phyloP scores from a whole-genome alignment of 2,888 invertebrate species.

The Aelia acuminata region DNA sequence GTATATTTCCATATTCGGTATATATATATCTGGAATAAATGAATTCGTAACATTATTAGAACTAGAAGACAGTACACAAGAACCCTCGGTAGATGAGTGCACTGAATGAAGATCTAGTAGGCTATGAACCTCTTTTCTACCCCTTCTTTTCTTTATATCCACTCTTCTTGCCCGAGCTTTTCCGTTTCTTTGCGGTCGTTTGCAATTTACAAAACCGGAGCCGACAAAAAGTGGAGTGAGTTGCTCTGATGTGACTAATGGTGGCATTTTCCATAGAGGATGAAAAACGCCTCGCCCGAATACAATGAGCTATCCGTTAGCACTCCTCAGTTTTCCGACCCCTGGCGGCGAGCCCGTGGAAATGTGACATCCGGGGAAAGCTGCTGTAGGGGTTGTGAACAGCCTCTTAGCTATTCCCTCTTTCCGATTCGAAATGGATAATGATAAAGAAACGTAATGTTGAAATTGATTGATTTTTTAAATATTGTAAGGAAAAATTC shows the following conservation, averaged over 20 bases:
- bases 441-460: not conserved
- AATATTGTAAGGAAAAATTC: no score
- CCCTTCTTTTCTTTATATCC: not conserved
- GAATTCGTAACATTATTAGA: no score
- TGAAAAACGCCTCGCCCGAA: not conserved
- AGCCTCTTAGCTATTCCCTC: not conserved
- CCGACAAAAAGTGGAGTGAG: not conserved
- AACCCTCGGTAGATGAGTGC: not conserved
- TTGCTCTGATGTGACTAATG: conserved; percentile 17
- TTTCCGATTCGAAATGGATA: not conserved
- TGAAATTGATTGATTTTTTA: no score
- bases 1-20: no score
- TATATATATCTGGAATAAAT: no score
- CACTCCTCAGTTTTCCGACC: not conserved
- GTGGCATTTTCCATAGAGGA: conserved; percentile 14
- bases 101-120: not conserved
- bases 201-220: conserved; percentile 17
- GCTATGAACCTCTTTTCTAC: not conserved
- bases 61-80: not conserved
- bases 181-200: conserved; percentile 30
- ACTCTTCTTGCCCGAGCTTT: not conserved
- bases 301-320: conserved; percentile 29
- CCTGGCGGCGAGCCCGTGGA: conserved; percentile 14
- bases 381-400: not conserved
- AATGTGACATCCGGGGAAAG: conserved; percentile 29